Percentiles rank a stretch among this genome's conserved stretches.
phyloP scores from a whole-genome alignment of 2,113 vertebrate species.

The Seriola rivoliana region DNA sequence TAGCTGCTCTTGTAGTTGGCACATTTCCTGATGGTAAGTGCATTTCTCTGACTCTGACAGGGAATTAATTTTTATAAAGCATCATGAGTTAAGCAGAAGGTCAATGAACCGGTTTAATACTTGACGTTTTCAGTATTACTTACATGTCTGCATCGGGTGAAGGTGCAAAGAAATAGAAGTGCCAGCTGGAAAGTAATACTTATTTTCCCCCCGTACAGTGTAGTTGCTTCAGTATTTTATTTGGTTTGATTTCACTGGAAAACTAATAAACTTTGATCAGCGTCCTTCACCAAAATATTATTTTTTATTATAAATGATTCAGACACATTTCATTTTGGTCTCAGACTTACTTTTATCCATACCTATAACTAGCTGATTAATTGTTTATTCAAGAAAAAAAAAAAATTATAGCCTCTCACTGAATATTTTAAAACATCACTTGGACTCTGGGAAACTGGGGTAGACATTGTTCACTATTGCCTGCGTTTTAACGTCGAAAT shows the following conservation, averaged over 20 bases:
- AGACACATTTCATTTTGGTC: too few species aligned
- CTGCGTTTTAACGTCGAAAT: too few species aligned
- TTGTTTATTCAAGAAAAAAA: too few species aligned
- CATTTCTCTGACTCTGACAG: constrained; percentile 9
- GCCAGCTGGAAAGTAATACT: neutral
- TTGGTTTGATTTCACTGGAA: neutral
- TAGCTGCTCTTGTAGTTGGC: constrained; percentile 5
- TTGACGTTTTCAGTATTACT: neutral
- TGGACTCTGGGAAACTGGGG: too few species aligned
- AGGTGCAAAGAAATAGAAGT: neutral
- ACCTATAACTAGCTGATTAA: too few species aligned
- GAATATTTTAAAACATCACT: too few species aligned
- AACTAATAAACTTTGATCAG: too few species aligned
- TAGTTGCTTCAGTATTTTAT: neutral
- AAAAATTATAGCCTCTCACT: too few species aligned
- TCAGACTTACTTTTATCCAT: too few species aligned
- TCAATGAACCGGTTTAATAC: constrained; percentile 10
- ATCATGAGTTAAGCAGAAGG: constrained; percentile 13
- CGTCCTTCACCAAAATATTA: too few species aligned
- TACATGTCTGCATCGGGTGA: neutral
- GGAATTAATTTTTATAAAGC: constrained; percentile 33
- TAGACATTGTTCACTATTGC: too few species aligned
- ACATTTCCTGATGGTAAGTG: constrained; percentile 22
- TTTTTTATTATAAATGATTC: too few species aligned
- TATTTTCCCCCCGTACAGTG: neutral